Evolutionary conservation across 2,888 invertebrate species (phyloP), one percentile per base, ranked within the genome.

Genomic region (Heliconius charithonia): DNA sequence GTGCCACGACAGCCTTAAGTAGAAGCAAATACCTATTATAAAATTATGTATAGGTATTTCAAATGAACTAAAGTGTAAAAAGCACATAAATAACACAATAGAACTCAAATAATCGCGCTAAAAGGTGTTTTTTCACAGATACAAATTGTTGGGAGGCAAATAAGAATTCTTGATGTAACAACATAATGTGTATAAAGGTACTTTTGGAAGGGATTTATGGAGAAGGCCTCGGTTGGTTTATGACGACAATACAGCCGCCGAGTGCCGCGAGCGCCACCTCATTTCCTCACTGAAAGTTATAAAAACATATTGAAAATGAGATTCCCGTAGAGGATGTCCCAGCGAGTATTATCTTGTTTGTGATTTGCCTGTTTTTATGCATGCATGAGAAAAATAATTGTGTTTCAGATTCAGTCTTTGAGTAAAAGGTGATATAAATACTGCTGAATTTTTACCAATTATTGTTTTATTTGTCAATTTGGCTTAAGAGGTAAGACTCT

Each of bases 301-400:
- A 94, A 95, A 95, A 94, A 94, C 95, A 94, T 95, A 95, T 95
- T 95, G 95, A 94, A 95, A 94, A 95, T 93, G 93, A 94, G 94
- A 94, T 94, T 92, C 93, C 88, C 91, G 88, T 89, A 86, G 87
- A 88, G 89, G 89, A 91, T 90, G 89, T 90, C 93, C 91, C 89
- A 90, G 89, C 89, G 88, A 94, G 91, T 92, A 92, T 93, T 94
- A 94, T 94, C 94, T 93, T 92, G 93, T 95, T 93, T 89, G 92
- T 92, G 92, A 93, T 93, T 94, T 90, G 91, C 90, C 90, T 90
- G 91, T 93, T 94, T 94, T 93, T 94, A 92, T 93, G 89, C 90
- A 89, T 88, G 87, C 86, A 86, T 85, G 82, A 86, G 86, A 83
- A 86, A 85, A 89, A 90, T 91, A 91, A 91, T 91, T 89, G 90